phyloP scores from a whole-genome alignment of 2,113 vertebrate genomes.

The Prietella phreatophila region DNA sequence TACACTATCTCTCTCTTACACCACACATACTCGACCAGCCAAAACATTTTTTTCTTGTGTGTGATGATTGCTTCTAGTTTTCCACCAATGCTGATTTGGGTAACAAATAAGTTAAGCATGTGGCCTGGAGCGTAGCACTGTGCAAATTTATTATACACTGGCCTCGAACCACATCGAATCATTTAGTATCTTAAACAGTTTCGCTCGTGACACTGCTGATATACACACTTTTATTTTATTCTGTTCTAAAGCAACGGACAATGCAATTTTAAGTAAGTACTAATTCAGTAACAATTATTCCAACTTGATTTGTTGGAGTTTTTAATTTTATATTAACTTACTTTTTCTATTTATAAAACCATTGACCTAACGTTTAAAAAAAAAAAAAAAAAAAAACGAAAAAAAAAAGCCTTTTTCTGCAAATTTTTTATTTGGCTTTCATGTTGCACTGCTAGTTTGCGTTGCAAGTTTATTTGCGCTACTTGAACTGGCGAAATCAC shows the following conservation, averaged over 20 bases:
- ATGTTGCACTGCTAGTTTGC: too few relatives aligned
- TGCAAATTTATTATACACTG: background rate
- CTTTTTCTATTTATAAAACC: background rate
- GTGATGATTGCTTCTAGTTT: background rate
- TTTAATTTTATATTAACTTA: background rate
- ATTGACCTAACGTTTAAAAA: too few relatives aligned
- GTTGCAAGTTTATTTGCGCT: too few relatives aligned
- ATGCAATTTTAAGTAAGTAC: background rate
- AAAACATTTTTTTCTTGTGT: background rate
- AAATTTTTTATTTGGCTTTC: too few relatives aligned
- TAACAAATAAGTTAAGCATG: background rate
- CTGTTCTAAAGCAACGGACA: background rate
- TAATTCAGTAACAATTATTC: background rate
- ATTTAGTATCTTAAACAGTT: background rate
- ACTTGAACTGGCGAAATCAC: too few relatives aligned
- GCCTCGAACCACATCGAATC: background rate
- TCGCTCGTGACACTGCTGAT: background rate
- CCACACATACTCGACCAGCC: background rate
- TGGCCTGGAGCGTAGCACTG: background rate
- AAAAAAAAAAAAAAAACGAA: too few relatives aligned
- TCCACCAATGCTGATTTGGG: background rate
- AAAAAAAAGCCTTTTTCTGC: too few relatives aligned
- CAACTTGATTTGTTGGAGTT: background rate
- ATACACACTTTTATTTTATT: background rate
- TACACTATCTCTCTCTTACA: background rate